Base-by-base conservation (phyloP, 2,797 vertebrate species). In the Danio jaintianensis region DNA sequence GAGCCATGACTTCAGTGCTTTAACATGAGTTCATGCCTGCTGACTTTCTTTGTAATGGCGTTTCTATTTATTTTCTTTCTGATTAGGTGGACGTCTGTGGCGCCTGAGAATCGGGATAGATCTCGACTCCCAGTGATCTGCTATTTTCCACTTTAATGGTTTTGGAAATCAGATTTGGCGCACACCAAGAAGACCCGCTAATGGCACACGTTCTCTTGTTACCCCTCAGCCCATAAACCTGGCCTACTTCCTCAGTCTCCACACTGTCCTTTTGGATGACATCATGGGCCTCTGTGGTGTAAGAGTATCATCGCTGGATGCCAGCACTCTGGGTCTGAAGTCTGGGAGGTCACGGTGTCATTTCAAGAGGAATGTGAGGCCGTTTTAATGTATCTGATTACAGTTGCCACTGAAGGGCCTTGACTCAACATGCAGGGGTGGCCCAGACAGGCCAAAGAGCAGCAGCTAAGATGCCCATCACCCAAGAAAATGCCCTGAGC, bases 401-500 rank as follows among this genome's bases (percentile, higher is more conserved):
- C 5, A 59, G 61, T 13, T 4, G 70, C 38, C 6, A 67, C 59
- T 72, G 43, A 64, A 52, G 47, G 74, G 78, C 81, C 80, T 77
- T 84, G 82, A 81, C 86, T 85, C 83, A 90, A 94, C 92, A 98
- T 95, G 94, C 69, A 63, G 90, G 85, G n/a, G 71, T 20, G 80
- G 72, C 79, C 81, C 79, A 68, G 85, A 55, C 81, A 58, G 82
- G 84, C 81, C 80, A 84, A 83, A 61, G 63, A 79, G 52, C 75
- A 79, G 67, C 72, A 82, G 86, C 89, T 83, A 94, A 90, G 70
- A 99, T 99, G 97, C 97, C 97, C 85, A 97, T 99, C 91, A 98
- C 97, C 12, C 96, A 97, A 89, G 96, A 98, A 92, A 99, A 98
- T 82, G 96, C 97, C 1, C 83, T 90, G 87, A 90, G 94, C 85